Conservation (phyloP, 2,888 invertebrate genomes). For the Cotesia congregata region DNA sequence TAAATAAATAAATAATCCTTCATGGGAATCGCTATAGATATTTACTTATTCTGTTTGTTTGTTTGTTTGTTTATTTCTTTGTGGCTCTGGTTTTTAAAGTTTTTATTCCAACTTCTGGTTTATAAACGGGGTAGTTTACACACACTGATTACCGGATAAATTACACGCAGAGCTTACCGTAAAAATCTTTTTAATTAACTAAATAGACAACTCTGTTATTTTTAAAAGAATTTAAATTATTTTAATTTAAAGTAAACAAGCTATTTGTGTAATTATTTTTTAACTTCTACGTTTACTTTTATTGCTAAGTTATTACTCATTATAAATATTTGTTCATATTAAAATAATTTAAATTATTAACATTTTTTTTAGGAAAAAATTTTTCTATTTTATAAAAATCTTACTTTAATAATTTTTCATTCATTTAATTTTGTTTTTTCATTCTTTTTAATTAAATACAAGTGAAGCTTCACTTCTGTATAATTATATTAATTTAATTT, state of each 20-base stretch:
- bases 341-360: too few relatives aligned
- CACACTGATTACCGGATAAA: constrained; percentile 18
- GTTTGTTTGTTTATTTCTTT: constrained; percentile 9
- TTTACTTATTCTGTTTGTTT: not conserved
- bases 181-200: not conserved
- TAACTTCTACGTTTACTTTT: not conserved
- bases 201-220: not conserved
- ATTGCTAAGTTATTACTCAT: too few relatives aligned
- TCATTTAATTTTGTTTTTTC: too few relatives aligned
- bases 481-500: too few relatives aligned
- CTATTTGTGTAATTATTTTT: not conserved
- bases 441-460: too few relatives aligned
- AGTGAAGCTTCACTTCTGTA: too few relatives aligned
- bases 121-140: constrained; percentile 3
- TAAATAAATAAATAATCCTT: constrained; percentile 16
- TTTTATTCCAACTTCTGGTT: not conserved
- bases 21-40: constrained; percentile 9
- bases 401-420: too few relatives aligned
- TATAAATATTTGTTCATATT: too few relatives aligned
- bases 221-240: constrained; percentile 3
- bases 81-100: constrained; percentile 7
- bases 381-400: too few relatives aligned
- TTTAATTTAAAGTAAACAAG: not conserved
- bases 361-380: too few relatives aligned
- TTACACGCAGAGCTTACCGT: not conserved